phyloP scores from a whole-genome alignment of 1,140 invertebrate species.

The Callitettix versicolor region DNA sequence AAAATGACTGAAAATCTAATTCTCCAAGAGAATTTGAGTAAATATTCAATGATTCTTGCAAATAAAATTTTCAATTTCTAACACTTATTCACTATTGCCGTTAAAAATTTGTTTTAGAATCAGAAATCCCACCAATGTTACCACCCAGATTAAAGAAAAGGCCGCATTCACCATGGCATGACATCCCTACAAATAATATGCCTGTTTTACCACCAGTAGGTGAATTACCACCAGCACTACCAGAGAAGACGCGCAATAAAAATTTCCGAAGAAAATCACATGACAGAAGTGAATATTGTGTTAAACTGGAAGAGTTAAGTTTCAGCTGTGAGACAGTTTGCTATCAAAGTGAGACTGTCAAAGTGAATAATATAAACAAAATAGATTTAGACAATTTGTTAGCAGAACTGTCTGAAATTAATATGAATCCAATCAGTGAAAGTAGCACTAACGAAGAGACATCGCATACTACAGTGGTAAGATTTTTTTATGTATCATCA shows the following conservation, averaged over 20 bases:
- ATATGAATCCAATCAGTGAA: too few species aligned
- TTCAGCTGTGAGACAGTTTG: background rate
- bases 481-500: too few species aligned
- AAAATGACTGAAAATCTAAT: too few species aligned
- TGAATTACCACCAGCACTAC: slow-evolving; percentile 14
- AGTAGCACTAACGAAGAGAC: too few species aligned
- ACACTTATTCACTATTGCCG: too few species aligned
- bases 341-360: background rate
- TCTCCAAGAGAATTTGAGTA: too few species aligned
- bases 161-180: slow-evolving; percentile 20
- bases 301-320: background rate
- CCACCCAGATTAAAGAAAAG: slow-evolving; percentile 12
- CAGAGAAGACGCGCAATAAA: slow-evolving; percentile 14
- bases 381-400: slow-evolving; percentile 11
- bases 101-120: slow-evolving; percentile 3
- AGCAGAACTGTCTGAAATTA: slow-evolving; percentile 8
- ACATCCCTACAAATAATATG: slow-evolving; percentile 15
- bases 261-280: slow-evolving; percentile 13
- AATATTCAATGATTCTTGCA: too few species aligned
- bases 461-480: too few species aligned
- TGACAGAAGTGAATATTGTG: background rate
- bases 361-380: background rate
- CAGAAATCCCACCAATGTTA: background rate
- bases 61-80: too few species aligned
- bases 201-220: background rate